Evolutionary conservation across 2,797 vertebrate genomes (phyloP), one percentile per base, ranked within the genome.

Genomic region (Rhabdophis nuchalis): DNA sequence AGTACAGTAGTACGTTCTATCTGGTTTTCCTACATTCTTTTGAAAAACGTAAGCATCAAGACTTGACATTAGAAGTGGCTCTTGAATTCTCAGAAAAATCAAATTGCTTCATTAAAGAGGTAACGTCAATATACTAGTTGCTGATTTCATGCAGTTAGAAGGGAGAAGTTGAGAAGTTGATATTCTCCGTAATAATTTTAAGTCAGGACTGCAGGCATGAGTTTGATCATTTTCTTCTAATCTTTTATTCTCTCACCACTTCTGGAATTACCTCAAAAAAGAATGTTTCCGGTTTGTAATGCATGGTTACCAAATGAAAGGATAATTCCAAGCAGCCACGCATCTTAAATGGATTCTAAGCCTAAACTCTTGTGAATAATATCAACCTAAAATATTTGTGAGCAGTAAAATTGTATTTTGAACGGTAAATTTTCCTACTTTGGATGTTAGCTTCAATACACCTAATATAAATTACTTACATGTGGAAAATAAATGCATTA

Each of bases 231-330:
- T 25, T 46, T 93, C 46, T 36, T 91, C 93, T 94, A 91, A 93
- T 92, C 82, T 93, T 96, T 95, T 94, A 95, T 90, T 89, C 93
- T 95, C 94, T 92, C 93, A 91, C 93, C 88, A 91, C 95, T 96
- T 89, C 82, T 92, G 94, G 82, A 85, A 3, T 93, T 91, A 92
- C 87, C 86, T 94, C 89, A 90, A 96, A 94, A 95, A 95, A 96
- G 95, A 96, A 88, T 89, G 4, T 94, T 95, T 93, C 95, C 93
- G 88, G 91, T 91, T 94, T 93, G 93, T 94, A 95, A 93, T 91
- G 90, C 72, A 85, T 87, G 86, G 89, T 95, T 95, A 87, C 91
- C 0, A 2, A 91, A 95, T 92, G 77, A 95, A 95, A 95, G 93
- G 90, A 91, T 90, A 94, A 87, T 94, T 94, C 92, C 91, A 92